These are phyloP conservation scores for Felis chaus DNA, from an alignment of 2,113 vertebrate species.

Conservation along the genomic window DNA sequence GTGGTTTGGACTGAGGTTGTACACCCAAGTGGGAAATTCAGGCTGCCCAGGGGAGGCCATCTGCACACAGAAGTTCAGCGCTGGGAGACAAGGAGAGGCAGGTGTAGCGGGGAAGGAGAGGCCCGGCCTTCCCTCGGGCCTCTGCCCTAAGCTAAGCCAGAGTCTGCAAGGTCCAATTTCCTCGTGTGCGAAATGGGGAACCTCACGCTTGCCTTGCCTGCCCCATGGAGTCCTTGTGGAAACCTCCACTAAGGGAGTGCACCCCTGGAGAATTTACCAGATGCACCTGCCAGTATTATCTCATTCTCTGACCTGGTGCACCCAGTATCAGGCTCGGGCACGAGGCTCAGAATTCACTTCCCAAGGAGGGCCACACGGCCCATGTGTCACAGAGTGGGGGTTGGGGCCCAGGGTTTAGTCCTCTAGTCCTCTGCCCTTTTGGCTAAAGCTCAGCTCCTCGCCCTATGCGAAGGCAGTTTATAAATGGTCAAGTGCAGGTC, in stretches of 20 bases:
- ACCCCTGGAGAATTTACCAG: background rate
- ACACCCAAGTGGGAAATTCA: background rate
- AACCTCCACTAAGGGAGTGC: background rate
- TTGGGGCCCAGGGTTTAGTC: too few species aligned
- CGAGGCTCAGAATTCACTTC: background rate
- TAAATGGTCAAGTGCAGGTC: background rate
- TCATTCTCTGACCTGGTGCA: background rate
- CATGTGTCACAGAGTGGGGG: background rate
- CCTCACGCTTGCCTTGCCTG: accelerated
- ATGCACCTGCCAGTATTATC: accelerated
- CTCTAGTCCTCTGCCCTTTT: background rate
- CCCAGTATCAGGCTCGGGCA: background rate
- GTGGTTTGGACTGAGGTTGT: background rate
- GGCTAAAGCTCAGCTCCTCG: background rate
- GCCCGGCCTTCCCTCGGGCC: background rate
- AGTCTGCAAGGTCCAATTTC: background rate
- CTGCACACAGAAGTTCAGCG: background rate
- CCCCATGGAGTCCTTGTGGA: background rate
- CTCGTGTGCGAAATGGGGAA: accelerated
- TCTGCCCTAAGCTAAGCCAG: background rate
- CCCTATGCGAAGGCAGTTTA: background rate
- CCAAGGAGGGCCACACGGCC: background rate
- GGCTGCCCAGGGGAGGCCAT: background rate
- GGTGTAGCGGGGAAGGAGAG: accelerated
- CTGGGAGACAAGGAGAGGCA: background rate